phyloP scores from a whole-genome alignment of 2,113 vertebrate genomes.

The Shinisaurus crocodilurus region DNA sequence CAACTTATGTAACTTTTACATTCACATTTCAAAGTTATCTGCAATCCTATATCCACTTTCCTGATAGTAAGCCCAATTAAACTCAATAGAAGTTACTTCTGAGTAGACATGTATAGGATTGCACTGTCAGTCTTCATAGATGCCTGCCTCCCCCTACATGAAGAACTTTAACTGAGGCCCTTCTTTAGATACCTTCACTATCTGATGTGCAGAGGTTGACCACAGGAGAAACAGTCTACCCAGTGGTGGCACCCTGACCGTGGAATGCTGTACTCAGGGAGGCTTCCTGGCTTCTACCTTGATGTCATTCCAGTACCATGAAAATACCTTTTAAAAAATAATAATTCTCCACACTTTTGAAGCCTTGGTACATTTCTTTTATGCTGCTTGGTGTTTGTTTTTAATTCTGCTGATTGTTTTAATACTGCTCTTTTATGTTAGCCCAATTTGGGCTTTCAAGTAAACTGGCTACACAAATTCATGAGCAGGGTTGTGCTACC shows the following conservation, averaged over 20 bases:
- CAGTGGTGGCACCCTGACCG: neutral
- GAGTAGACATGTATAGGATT: neutral
- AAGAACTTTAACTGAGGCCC: neutral
- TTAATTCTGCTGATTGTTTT: neutral
- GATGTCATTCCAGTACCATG: neutral
- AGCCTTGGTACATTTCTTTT: neutral
- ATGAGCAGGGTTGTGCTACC: no score
- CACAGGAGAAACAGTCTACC: neutral
- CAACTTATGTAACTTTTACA: neutral
- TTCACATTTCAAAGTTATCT: neutral
- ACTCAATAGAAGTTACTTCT: neutral
- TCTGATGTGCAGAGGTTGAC: neutral
- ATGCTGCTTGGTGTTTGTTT: neutral
- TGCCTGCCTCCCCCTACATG: neutral
- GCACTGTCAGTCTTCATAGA: neutral
- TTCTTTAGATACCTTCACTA: neutral
- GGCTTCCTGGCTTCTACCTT: neutral
- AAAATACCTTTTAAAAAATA: neutral
- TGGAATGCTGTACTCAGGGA: neutral
- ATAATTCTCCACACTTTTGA: neutral
- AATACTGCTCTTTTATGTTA: neutral
- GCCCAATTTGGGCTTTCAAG: no score
- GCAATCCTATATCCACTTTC: neutral
- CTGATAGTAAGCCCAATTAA: neutral
- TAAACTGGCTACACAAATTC: no score